Percentiles rank a stretch among this genome's conserved stretches.
Evolutionary conservation across 2,113 vertebrate genomes (phyloP).

Genomic region (Centrocercus urophasianus): DNA sequence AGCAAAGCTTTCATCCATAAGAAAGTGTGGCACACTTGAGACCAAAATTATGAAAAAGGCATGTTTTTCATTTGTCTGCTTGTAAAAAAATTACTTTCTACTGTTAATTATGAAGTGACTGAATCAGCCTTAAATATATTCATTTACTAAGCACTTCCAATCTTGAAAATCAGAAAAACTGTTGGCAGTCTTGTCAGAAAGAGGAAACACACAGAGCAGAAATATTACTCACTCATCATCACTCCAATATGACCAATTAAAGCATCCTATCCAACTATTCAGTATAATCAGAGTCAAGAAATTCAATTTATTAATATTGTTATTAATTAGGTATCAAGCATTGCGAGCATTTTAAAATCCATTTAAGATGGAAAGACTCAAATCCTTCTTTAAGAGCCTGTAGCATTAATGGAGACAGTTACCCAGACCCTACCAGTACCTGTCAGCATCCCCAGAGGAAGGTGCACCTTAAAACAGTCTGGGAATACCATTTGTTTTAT

Average conservation of each 20-base stretch:
- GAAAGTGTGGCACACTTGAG: neutral
- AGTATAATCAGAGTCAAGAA: neutral
- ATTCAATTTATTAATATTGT: neutral
- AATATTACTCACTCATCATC: fast-evolving
- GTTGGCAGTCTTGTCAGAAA: neutral
- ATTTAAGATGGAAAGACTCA: fast-evolving
- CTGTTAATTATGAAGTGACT: neutral
- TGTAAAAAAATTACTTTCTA: neutral
- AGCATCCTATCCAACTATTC: neutral
- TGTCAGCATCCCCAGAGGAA: neutral
- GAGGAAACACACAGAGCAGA: neutral
- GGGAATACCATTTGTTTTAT: neutral
- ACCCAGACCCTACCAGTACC: neutral
- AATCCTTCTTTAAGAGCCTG: neutral
- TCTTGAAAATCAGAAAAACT: neutral
- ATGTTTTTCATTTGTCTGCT: neutral
- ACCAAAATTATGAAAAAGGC: neutral
- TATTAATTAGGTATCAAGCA: neutral
- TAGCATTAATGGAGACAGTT: neutral
- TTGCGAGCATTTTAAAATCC: neutral
- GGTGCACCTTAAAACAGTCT: neutral
- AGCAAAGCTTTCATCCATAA: neutral
- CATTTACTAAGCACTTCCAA: neutral
- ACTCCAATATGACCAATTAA: neutral
- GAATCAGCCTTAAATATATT: neutral